A percentile compares a stretch with the other conserved stretches of the same genome.
phyloP scores from a whole-genome alignment of 2,888 invertebrate species.

The Belgica antarctica region DNA sequence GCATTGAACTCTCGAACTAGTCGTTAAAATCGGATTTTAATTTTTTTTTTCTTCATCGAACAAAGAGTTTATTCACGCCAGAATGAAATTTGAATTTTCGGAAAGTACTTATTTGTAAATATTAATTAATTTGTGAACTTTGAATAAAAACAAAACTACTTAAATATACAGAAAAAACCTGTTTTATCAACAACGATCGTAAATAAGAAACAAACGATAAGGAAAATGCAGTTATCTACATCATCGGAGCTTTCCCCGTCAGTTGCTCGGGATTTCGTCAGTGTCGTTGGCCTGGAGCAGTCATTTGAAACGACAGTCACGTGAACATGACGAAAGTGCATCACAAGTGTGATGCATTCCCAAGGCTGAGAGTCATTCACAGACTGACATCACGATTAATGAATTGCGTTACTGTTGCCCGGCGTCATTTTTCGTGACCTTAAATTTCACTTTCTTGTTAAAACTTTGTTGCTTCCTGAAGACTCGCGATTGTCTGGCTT shows the following conservation, averaged over 20 bases:
- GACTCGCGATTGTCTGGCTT: too few relatives aligned
- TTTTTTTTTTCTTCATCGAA: slow-evolving; percentile 3
- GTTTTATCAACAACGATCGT: neutral
- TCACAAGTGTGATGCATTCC: too few relatives aligned
- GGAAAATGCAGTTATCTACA: neutral
- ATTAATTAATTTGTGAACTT: neutral
- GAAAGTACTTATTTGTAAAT: slow-evolving; percentile 24
- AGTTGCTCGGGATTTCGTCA: neutral
- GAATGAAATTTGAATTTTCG: neutral
- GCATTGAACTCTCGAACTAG: too few relatives aligned
- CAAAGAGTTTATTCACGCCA: slow-evolving; percentile 10
- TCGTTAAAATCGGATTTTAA: neutral
- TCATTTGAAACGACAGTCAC: too few relatives aligned
- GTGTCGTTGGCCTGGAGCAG: too few relatives aligned
- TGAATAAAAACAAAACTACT: neutral
- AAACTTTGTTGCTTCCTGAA: too few relatives aligned
- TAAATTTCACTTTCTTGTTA: too few relatives aligned
- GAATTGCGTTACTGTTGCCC: too few relatives aligned
- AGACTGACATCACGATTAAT: too few relatives aligned
- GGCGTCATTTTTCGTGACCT: too few relatives aligned
- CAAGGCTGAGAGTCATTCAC: too few relatives aligned
- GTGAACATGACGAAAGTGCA: too few relatives aligned
- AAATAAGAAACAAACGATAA: slow-evolving; percentile 3
- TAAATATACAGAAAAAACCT: slow-evolving; percentile 8
- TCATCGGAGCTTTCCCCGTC: neutral